Conservation (phyloP, 2,797 vertebrate species). For the Coregonus sp. region DNA sequence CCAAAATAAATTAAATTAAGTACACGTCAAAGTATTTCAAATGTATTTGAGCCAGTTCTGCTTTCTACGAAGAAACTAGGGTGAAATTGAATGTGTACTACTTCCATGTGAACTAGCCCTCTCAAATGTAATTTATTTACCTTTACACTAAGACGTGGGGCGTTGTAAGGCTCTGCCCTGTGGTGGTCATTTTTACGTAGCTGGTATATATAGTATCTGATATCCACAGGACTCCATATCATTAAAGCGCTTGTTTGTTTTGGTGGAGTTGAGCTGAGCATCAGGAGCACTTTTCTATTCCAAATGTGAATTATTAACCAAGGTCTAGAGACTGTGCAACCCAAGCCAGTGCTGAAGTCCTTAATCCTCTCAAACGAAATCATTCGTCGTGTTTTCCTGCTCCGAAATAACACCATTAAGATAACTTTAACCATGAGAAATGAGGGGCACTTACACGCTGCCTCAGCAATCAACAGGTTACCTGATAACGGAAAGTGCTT, state of each 20-base stretch:
- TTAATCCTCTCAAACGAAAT: slow-evolving; percentile 2
- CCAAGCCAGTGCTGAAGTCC: slow-evolving; percentile 17
- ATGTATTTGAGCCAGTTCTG: neutral
- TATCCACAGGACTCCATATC: neutral
- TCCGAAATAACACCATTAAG: slow-evolving; percentile 17
- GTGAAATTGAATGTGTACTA: neutral
- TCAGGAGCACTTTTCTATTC: neutral
- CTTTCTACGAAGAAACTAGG: neutral
- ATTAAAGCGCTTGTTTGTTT: slow-evolving; percentile 54
- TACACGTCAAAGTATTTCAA: neutral
- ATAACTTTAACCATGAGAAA: slow-evolving; percentile 19
- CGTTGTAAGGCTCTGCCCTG: neutral
- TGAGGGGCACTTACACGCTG: slow-evolving; percentile 9
- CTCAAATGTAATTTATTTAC: neutral
- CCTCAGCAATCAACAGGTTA: slow-evolving; percentile 30
- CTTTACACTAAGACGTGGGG: neutral
- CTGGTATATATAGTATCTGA: neutral
- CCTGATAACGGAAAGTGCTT: slow-evolving; percentile 32
- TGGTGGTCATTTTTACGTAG: neutral
- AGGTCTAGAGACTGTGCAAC: slow-evolving; percentile 30
- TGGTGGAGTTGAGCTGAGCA: slow-evolving; percentile 46
- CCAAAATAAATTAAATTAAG: neutral
- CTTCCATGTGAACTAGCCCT: slow-evolving; percentile 3
- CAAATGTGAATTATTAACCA: slow-evolving; percentile 69
- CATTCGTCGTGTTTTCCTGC: slow-evolving; percentile 8